Percentiles rank a stretch among this genome's conserved stretches.
Evolutionary conservation across 2,888 invertebrate genomes (phyloP).

Genomic region (Zaprionus bogoriensis): DNA sequence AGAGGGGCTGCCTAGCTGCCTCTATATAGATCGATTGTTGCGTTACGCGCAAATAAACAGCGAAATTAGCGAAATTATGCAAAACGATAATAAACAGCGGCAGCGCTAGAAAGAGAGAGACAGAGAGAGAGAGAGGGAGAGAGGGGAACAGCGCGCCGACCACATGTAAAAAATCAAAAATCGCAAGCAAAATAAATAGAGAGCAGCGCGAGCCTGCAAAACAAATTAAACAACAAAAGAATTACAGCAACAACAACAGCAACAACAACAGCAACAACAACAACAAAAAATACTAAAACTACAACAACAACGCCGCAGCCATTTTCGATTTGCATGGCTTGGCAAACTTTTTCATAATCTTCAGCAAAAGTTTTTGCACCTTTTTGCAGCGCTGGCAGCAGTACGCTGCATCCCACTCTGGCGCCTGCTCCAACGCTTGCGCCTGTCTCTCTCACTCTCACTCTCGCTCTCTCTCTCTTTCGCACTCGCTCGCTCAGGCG

Average conservation of each 20-base stretch:
- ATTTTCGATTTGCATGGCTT: conserved; percentile 62
- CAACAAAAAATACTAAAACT: neutral
- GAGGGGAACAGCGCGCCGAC: conserved; percentile 16
- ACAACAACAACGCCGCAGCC: conserved; percentile 41
- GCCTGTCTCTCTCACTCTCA: conserved; percentile 1
- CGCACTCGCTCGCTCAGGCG: conserved; percentile 39
- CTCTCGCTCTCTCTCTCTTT: conserved; percentile 5
- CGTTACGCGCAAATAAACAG: conserved; percentile 68
- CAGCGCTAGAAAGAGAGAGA: conserved; percentile 1
- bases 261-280: neutral
- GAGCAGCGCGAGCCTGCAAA: conserved; percentile 27
- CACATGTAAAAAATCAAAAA: conserved; percentile 67
- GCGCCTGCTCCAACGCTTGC: neutral
- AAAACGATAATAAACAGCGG: conserved; percentile 62
- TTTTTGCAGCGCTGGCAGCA: conserved; percentile 19
- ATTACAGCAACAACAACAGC: conserved; percentile 12
- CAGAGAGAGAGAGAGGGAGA: conserved; percentile 14
- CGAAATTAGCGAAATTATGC: conserved; percentile 77
- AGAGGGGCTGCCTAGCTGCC: neutral
- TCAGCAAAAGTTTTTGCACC: conserved; percentile 50
- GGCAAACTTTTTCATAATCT: conserved; percentile 71
- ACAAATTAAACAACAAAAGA: conserved; percentile 42
- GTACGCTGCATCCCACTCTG: conserved; percentile 27
- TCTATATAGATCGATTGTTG: conserved; percentile 46
- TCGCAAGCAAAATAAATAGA: conserved; percentile 63